Base-by-base conservation (phyloP, 2,888 invertebrate genomes). In the Drosophila eohydei region DNA sequence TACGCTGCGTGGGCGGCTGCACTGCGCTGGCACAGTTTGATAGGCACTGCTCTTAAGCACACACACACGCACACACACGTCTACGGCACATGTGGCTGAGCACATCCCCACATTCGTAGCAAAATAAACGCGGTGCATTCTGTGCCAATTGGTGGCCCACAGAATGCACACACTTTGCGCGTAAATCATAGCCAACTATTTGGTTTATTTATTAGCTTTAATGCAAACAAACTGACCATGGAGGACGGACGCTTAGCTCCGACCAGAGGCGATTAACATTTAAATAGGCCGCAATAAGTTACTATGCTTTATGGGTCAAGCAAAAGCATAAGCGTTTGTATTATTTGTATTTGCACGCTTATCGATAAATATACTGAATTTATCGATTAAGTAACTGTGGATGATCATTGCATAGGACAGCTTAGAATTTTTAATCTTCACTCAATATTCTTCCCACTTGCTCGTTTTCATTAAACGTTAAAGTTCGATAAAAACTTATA, bases 101-200 rank as follows among this genome's bases (percentile, higher is more conserved):
- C 51, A 7, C 52, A 36, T 1, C 2, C 36, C 14, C 14, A 7
- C 48, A 48, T 3, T 14, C 7, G 28, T 16, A 50, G 32, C 36
- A 21, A 34, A 56, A 57, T 57, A 71, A 80, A 52, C 55, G 28
- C 28, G 8, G 6, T 41, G 14, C 26, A 78, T 62, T 71, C 76
- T 77, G 80, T 80, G 77, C 54, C 71, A 76, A 77, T 65, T 80
- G 16, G 28, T 16, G 12, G 26, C 28, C 34, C 44, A 46, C 48
- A 40, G 36, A 52, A 6, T 12, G 44, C 30, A 54, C 51, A 54
- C 44, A 30, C 26, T 30, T 11, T 26, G 28, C 36, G 30, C 38
- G 48, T 58, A 58, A 58, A 40, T 58, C 58, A 30, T 14, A 38
- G 48, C 38, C 44, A 44, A 38, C 38, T 30, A 44, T 64, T 63